A percentile compares a stretch with the other conserved stretches of the same genome.
Conservation (phyloP, 1,140 invertebrate genomes). For the Lucilia sericata region DNA sequence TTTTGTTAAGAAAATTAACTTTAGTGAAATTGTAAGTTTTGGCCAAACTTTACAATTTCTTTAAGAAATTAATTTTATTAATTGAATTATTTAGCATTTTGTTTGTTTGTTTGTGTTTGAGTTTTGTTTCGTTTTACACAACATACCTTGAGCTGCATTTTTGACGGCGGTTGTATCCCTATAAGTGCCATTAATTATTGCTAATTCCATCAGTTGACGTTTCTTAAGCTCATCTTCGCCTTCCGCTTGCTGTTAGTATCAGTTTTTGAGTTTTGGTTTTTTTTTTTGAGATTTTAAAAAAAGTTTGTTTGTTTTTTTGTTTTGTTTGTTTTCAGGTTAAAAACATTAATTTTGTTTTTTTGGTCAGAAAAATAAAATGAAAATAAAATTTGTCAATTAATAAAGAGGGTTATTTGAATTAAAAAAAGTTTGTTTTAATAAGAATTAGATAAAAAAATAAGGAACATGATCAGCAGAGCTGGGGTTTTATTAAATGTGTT, state of each 20-base stretch:
- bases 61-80: conserved; percentile 17
- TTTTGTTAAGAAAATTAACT: conserved; percentile 32
- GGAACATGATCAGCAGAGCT: too few relatives aligned
- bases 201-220: conserved; percentile 98
- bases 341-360: conserved; percentile 48
- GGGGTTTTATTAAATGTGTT: too few relatives aligned
- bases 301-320: conserved; percentile 11
- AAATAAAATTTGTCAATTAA: conserved; percentile 52
- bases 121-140: conserved; percentile 21
- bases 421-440: background rate
- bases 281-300: background rate
- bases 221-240: conserved; percentile 99
- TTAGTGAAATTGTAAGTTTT: too few relatives aligned
- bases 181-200: conserved; percentile 99
- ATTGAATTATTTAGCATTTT: conserved; percentile 27
- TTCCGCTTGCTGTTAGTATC: conserved; percentile 87
- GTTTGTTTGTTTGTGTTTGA: conserved; percentile 21
- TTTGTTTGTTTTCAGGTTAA: conserved; percentile 20
- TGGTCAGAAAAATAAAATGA: conserved; percentile 60
- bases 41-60: background rate
- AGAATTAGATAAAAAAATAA: too few relatives aligned
- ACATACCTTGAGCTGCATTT: conserved; percentile 76
- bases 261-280: conserved; percentile 17
- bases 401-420: background rate
- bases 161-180: conserved; percentile 92